These are phyloP conservation scores for Eugnorisma glareosa DNA, from an alignment of 2,888 invertebrate species.

Conservation along the genomic window DNA sequence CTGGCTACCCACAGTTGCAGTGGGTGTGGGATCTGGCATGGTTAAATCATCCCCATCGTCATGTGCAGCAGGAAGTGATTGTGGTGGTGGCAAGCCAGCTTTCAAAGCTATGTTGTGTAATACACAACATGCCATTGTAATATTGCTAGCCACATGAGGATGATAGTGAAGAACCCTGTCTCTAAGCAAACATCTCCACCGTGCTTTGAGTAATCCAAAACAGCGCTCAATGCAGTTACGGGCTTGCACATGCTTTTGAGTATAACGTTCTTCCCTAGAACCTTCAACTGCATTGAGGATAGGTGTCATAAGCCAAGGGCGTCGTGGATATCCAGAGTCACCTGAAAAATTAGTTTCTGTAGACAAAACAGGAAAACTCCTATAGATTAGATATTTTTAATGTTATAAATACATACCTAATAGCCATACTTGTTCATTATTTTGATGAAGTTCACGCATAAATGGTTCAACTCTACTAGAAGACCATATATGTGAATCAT, in stretches of 20 bases:
- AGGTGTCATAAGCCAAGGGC: slow-evolving; percentile 4
- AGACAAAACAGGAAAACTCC: slow-evolving; percentile 1
- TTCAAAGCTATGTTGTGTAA: slow-evolving; percentile 14
- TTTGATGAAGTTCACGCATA: slow-evolving; percentile 5
- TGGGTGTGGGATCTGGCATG: background rate
- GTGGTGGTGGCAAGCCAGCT: slow-evolving; percentile 8
- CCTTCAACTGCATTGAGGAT: background rate
- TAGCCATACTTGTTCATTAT: slow-evolving; percentile 17
- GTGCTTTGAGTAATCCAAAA: slow-evolving; percentile 15
- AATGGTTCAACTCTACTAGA: slow-evolving; percentile 11
- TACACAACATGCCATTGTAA: slow-evolving; percentile 9
- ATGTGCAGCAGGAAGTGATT: slow-evolving; percentile 1
- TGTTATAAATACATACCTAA: slow-evolving; percentile 5
- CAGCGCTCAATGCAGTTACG: slow-evolving; percentile 7
- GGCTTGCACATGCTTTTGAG: slow-evolving; percentile 12
- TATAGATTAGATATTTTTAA: background rate
- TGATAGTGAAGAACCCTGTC: slow-evolving; percentile 17
- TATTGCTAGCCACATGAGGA: slow-evolving; percentile 5
- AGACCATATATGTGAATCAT: slow-evolving; percentile 5
- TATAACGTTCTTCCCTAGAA: background rate
- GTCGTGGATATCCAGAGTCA: slow-evolving; percentile 4
- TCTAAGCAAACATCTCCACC: slow-evolving; percentile 5
- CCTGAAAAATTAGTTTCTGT: background rate
- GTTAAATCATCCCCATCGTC: background rate
- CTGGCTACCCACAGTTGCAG: background rate